Evolutionary conservation across 2,888 invertebrate species (phyloP), one percentile per base, ranked within the genome.

Genomic region (Himalopsyche kuldschensis): DNA sequence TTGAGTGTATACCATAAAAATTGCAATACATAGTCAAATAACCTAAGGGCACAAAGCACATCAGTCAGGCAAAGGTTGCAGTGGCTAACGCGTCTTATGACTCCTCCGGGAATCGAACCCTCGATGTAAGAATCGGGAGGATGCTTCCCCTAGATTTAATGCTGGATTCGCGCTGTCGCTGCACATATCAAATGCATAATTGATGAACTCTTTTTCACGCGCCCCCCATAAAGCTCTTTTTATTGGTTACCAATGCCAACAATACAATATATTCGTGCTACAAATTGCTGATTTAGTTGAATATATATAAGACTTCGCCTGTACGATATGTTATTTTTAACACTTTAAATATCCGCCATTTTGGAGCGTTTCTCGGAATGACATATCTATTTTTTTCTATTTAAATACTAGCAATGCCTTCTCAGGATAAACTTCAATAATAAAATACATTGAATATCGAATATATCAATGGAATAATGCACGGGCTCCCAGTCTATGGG

Each of bases 51-150:
- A 55, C n/a, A 55, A 20, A 24, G 55, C 8, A 20, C 24, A 55
- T 20, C 55, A 41, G 78, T 20, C 55, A 69, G 78, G 69, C 75
- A 32, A 69, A 82, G 84, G 83, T 55, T 63, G 35, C 85, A 76
- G 84, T 85, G 85, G 82, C 85, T 85, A 84, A 83, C 82, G 79
- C 83, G 79, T 76, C 81, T 85, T 85, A 84, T 84, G 84, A 76
- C 75, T 75, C 84, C 83, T 82, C 48, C 15, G 85, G 82, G 84
- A 47, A 35, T 75, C 76, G 78, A n/a, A 31, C 78, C 32, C 15
- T 20, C 32, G 48, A 47, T 27, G 35, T 63, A 75, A 41, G 76
- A 47, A 35, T 41, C 55, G 75, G 24, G n/a, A 46, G 24, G 78
- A 30, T 46, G 63, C 41, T 32, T 77, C 79, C 69, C 79, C 76